A percentile compares a stretch with the other conserved stretches of the same genome.
These are phyloP conservation scores for Parazoanthus atlanticus DNA, from an alignment of 92 coral and sea anemone genomes.

Conservation along the genomic window DNA sequence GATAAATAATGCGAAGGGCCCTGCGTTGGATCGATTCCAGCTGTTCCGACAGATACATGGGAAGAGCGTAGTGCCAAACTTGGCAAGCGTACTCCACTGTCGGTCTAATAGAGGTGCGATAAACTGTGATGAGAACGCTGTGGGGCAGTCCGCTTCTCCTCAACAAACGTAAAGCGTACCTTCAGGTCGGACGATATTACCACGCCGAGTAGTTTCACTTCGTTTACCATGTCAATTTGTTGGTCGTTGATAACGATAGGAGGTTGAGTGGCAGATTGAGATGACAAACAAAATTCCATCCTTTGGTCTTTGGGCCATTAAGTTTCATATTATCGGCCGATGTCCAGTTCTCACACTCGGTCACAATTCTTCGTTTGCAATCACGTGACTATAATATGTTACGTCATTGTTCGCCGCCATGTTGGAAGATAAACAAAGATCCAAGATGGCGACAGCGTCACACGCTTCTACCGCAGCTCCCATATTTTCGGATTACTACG, in stretches of 20 bases:
- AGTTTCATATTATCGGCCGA: background rate
- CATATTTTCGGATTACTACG: constrained; percentile 49
- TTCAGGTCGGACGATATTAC: background rate
- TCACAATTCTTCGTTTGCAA: constrained; percentile 54
- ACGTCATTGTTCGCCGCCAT: constrained; percentile 56
- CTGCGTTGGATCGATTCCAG: constrained; percentile 4
- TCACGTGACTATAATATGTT: constrained; percentile 49
- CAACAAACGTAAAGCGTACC: background rate
- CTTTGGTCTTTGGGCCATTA: constrained; percentile 1
- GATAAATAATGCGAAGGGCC: too few relatives aligned
- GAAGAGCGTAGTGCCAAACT: constrained; percentile 1
- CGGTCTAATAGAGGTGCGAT: constrained; percentile 8
- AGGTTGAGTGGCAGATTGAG: background rate
- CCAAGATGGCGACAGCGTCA: constrained; percentile 12
- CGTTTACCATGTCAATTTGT: background rate
- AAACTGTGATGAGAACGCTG: constrained; percentile 1
- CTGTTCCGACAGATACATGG: constrained; percentile 6
- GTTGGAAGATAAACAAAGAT: constrained; percentile 51
- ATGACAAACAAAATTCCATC: background rate
- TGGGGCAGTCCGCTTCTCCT: constrained; percentile 13
- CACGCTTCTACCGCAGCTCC: constrained; percentile 22
- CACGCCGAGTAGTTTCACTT: background rate
- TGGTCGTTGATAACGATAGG: background rate
- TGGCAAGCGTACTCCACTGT: constrained; percentile 4
- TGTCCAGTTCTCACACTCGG: background rate